phyloP scores from a whole-genome alignment of 1,140 invertebrate genomes.

The Plutomurus gul region DNA sequence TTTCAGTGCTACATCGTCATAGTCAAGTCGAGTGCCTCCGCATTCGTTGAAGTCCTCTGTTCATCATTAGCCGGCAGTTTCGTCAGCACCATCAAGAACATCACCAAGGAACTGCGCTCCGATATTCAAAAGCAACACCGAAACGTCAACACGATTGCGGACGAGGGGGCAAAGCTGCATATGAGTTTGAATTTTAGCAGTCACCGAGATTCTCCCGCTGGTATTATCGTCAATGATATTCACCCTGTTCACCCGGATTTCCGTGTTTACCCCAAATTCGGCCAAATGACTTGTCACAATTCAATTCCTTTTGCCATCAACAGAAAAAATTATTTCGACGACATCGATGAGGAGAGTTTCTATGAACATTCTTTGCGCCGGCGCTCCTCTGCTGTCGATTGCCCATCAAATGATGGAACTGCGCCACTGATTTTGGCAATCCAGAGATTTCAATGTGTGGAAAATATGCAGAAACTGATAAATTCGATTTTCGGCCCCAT shows the following conservation, averaged over 20 bases:
- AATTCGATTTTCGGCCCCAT: constrained; percentile 30
- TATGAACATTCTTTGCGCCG: neutral
- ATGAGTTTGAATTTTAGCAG: neutral
- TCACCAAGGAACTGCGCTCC: neutral
- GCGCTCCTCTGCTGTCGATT: neutral
- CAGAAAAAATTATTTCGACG: neutral
- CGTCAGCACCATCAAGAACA: constrained; percentile 19
- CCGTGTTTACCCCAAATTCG: neutral
- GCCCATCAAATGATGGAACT: neutral
- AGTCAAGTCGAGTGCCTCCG: constrained; percentile 27
- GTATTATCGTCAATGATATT: neutral
- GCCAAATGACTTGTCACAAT: neutral
- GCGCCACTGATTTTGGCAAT: neutral
- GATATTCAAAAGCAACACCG: neutral
- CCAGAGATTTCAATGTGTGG: neutral
- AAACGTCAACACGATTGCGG: neutral
- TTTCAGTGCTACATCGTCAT: constrained; percentile 47
- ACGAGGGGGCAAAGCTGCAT: neutral
- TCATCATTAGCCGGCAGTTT: constrained; percentile 37
- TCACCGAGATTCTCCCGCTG: neutral
- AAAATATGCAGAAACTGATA: constrained; percentile 20
- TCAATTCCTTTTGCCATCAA: neutral
- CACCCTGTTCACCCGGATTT: neutral
- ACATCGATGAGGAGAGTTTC: neutral
- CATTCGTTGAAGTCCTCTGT: constrained; percentile 51